These are phyloP conservation scores for Phalloptychus januarius DNA, from an alignment of 2,797 vertebrate genomes.

Conservation along the genomic window DNA sequence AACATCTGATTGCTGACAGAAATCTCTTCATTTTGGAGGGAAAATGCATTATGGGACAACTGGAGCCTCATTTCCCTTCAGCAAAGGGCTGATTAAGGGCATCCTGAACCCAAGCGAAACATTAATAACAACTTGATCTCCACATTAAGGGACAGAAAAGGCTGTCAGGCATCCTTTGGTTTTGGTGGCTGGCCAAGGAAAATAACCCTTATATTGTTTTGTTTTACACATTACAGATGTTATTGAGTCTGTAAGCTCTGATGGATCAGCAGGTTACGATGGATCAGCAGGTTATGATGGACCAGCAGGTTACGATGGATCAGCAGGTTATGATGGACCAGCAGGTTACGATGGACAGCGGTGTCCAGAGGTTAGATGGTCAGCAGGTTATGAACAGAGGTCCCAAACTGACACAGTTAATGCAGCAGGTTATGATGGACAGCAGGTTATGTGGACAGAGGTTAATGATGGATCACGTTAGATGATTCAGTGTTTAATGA, in stretches of 20 bases:
- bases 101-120: background rate
- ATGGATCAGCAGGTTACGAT: too few species aligned
- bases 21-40: constrained; percentile 1
- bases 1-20: background rate
- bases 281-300: background rate
- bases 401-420: too few species aligned
- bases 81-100: constrained; percentile 1
- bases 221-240: background rate
- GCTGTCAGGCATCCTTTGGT: background rate
- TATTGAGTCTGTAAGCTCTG: background rate
- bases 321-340: background rate
- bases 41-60: constrained; percentile 3
- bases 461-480: too few species aligned
- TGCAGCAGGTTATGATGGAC: too few species aligned
- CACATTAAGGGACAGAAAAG: background rate
- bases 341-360: too few species aligned
- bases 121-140: background rate
- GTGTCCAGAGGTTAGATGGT: too few species aligned
- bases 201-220: background rate
- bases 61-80: background rate
- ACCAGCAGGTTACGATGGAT: too few species aligned
- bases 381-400: background rate
- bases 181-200: background rate
- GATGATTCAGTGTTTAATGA: too few species aligned
- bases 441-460: too few species aligned